Base-by-base conservation (phyloP, 2,888 invertebrate species). In the Antheraea assamensis region DNA sequence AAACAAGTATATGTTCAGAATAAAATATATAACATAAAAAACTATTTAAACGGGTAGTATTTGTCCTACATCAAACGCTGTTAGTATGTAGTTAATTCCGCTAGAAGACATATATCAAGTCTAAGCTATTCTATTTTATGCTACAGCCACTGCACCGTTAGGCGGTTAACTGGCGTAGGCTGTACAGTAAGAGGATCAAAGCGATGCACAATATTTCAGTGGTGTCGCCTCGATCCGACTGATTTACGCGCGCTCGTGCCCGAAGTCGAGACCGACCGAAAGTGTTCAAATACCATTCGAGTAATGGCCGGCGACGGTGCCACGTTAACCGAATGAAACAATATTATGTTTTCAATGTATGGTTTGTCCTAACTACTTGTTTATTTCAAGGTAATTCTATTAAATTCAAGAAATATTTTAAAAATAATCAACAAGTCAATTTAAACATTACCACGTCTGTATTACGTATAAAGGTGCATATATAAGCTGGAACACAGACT, bases 201-300 rank as follows among this genome's bases (percentile, higher is more conserved):
- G 47, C 21, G 27, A 4, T 27, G n/a, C 24, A 27, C 42, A 27
- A 42, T 47, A 47, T 71, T 52, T 30, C 70, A 35, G 70, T 35
- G 24, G 42, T 47, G 42, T 70, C n/a, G 35, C 70, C 70, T 35
- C 70, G 35, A 70, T 70, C 70, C 70, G 17, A 27, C 15, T 61
- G 61, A 61, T 70, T 42, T 70, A 70, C 35, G 70, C 35, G 35
- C 35, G 70, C 70, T 15, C 42, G 13, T 35, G 35, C 24, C 15
- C 21, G 35, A 42, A n/a, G 21, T 35, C 35, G 35, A 47, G 10
- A 35, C 15, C 24, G 35, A 35, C 35, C 15, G 0, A 31, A 68
- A 35, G 30, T 68, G n/a, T 35, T 70, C 42, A 70, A 70, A 35
- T 21, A 70, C 35, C 42, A n/a, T 70, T 27, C 27, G 61, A 61